Base-by-base conservation (phyloP, 2,888 invertebrate genomes). In the Dasypogon diadema region DNA sequence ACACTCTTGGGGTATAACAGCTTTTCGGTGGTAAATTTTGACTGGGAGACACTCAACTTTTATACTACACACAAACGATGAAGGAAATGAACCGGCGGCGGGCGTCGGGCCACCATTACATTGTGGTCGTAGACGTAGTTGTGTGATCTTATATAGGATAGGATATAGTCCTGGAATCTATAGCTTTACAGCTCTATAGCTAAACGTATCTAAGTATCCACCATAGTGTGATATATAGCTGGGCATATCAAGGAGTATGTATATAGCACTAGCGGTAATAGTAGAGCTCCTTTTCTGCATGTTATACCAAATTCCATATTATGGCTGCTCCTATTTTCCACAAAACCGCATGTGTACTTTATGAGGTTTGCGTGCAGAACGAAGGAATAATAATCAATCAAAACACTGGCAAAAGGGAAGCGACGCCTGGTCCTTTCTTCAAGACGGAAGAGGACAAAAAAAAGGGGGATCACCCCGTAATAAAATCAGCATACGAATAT, bases 311-410 rank as follows among this genome's bases (percentile, higher is more conserved):
- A 70, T 70, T 70, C 54, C 70, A 70, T 54, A 70, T 70, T 74
- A 74, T 74, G 74, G 74, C 48, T 58, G 56, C 60, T 74, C 60
- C 56, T 42, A 74, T 60, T 72, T 60, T 74, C 60, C 34, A 74
- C 74, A 74, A 74, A 74, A 74, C 58, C 63, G 73, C 60, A 63
- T 73, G 72, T 76, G 73, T 51, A 76, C 60, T 63, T 76, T 76
- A 76, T 76, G 73, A 73, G 63, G 76, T 63, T 76, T 76, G 76
- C 76, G 76, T 76, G 76, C 73, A 72, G 60, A 73, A 73, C 72
- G 22, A 26, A 42, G 34, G 63, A 76, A 73, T 76, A 76, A 76
- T 76, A 76, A 76, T 76, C 76, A 76, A 76, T 76, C 76, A 76
- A 73, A 76, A 76, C 46, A 46, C 34, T 37, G 51, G 58, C 26